Evolutionary conservation across 1,140 invertebrate genomes (phyloP).

Genomic region (Formica exsecta): DNA sequence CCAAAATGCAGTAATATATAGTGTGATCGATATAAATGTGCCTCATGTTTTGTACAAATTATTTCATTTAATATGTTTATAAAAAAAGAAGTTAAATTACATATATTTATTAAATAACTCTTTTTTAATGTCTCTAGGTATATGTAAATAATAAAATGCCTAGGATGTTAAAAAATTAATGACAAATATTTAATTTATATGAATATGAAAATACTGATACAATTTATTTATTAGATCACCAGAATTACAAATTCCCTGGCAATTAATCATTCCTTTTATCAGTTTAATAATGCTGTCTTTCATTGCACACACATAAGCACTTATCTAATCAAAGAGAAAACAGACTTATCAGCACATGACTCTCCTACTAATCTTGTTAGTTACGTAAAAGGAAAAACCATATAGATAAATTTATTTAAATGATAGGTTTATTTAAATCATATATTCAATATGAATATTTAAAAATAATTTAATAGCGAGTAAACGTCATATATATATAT

Average conservation of each 20-base stretch:
- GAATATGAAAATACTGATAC: not conserved
- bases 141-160: constrained; percentile 35
- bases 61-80: not conserved
- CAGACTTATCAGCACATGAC: too few relatives aligned
- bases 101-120: too few relatives aligned
- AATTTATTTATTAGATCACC: too few relatives aligned
- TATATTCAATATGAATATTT: not conserved
- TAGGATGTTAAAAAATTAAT: constrained; percentile 4
- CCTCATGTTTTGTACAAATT: constrained; percentile 19
- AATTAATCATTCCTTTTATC: not conserved
- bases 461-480: not conserved
- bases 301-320: too few relatives aligned
- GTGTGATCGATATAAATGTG: not conserved
- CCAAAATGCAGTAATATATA: not conserved
- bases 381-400: not conserved
- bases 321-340: constrained; percentile 23
- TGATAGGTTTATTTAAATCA: not conserved
- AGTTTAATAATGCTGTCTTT: not conserved
- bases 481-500: not conserved
- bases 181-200: not conserved
- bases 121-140: constrained; percentile 1
- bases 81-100: not conserved
- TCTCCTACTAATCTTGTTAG: not conserved
- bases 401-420: not conserved
- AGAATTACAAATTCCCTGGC: too few relatives aligned